Base-by-base conservation (phyloP, 2,797 vertebrate genomes). In the Siniperca undulata region DNA sequence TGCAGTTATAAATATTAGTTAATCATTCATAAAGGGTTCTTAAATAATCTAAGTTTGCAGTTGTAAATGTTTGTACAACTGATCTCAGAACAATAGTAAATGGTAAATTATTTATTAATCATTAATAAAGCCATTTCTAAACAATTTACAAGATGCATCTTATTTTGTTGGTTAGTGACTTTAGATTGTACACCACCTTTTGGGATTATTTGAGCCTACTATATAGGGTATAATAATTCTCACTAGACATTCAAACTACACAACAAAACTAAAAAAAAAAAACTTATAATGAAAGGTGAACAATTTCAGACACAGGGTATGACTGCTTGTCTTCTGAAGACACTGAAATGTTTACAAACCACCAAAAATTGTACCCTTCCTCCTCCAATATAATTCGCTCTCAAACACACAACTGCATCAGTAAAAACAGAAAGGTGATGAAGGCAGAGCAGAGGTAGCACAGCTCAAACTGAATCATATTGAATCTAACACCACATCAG, bases 401-500 rank as follows among this genome's bases (percentile, higher is more conserved):
- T 65, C n/a, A 24, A 55, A 76, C 19, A 60, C 36, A 65, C 3
- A 24, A 48, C 34, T 55, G 27, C 46, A 64, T 36, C 48, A 60
- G 60, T 72, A 17, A 66, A 34, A 59, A 46, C 38, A n/a, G 70
- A 44, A 22, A 70, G 67, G 61, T 69, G 48, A 46, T 24, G 7
- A 42, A 22, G 62, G 46, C 78, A n/a, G 60, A 69, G 74, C 30
- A 58, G 53, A 81, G 50, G 38, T 4, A 81, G 70, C 22, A 6
- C 24, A 27, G 70, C 44, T 60, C 62, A 60, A 48, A 67, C 55
- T 58, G 22, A 85, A 77, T 77, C 48, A 40, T 19, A 76, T 2
- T 56, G 59, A 67, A 60, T 80, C 60, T 56, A 75, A 71, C 66
- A 16, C 34, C 65, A 42, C 50, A 52, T 52, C 62, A 52, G 77